phyloP scores from a whole-genome alignment of 2,113 vertebrate species.

The Eudyptes chrysolophus region DNA sequence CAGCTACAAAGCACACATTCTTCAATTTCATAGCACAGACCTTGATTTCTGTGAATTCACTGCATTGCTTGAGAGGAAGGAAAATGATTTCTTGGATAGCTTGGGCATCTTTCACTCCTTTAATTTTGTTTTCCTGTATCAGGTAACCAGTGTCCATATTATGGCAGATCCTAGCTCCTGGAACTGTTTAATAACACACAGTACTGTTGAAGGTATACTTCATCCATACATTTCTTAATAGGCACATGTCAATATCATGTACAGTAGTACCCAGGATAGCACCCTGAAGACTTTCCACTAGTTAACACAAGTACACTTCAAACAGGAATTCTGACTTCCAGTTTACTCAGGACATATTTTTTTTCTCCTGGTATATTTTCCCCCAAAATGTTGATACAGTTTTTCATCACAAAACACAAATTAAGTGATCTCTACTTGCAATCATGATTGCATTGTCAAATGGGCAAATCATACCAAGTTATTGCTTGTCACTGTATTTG shows the following conservation, averaged over 20 bases:
- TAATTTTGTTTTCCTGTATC: constrained; percentile 5
- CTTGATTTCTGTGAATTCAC: constrained; percentile 62
- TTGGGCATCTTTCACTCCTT: constrained; percentile 16
- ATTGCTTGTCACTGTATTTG: background rate
- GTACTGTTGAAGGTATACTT: constrained; percentile 17
- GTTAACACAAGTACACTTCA: background rate
- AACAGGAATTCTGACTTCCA: background rate
- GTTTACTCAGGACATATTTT: background rate
- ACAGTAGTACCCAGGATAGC: background rate
- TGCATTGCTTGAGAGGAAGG: constrained; percentile 47
- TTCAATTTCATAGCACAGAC: constrained; percentile 61
- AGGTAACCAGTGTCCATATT: background rate
- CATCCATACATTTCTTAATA: background rate
- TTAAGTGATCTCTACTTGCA: background rate
- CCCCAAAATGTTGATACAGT: background rate
- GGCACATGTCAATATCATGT: background rate
- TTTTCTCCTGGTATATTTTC: background rate
- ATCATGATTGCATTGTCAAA: background rate
- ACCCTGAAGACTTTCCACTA: background rate
- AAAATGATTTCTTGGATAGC: constrained; percentile 59
- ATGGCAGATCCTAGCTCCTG: background rate
- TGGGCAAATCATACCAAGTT: background rate
- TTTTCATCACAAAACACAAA: background rate
- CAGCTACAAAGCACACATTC: constrained; percentile 66
- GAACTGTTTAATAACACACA: background rate